Evolutionary conservation across 2,888 invertebrate genomes (phyloP), one percentile per base, ranked within the genome.

Genomic region (Pristionchus exspectatus): DNA sequence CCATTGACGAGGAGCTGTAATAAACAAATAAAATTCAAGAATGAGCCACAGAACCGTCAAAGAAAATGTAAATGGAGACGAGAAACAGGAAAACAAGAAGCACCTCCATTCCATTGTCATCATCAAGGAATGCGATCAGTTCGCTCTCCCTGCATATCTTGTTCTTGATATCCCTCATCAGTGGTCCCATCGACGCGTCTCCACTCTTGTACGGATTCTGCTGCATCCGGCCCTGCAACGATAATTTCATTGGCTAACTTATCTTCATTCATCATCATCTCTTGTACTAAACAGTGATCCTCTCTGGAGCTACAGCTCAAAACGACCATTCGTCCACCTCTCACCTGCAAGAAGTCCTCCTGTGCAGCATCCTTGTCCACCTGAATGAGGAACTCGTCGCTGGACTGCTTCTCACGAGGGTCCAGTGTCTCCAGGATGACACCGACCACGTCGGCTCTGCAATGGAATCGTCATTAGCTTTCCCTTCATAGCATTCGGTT

Each of bases 131-230:
- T 0, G 99, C 98, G n/a, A 99, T 98, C 90, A 99, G 96, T 95
- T 99, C 99, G 95, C 99, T 99, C 96, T 99, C 99, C 93, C 94
- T 90, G 81, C 93, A 93, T 59, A 93, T 93, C 96, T 99, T 99
- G 96, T 99, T 99, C 96, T 99, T 99, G 18, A 99, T 98, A 95
- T 99, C 98, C 69, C 99, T 96, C 99, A 99, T 99, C 21, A 98
- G 96, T 0, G 99, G 99, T 0, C 99, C 99, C 93, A 99, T 96
- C 14, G 98, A 98, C 0, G 97, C 97, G 95, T 99, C 99, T 56
- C 97, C 50, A 89, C 90, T 88, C 89, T 98, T 98, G 96, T 99
- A 99, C 0, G 99, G 99, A 96, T 99, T 99, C 87, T 98, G 98
- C 93, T 98, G 96, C 98, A 99, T 99, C 66, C 98, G 97, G 10